Conservation (phyloP, 2,113 vertebrate genomes). For the Coregonus clupeaformis region DNA sequence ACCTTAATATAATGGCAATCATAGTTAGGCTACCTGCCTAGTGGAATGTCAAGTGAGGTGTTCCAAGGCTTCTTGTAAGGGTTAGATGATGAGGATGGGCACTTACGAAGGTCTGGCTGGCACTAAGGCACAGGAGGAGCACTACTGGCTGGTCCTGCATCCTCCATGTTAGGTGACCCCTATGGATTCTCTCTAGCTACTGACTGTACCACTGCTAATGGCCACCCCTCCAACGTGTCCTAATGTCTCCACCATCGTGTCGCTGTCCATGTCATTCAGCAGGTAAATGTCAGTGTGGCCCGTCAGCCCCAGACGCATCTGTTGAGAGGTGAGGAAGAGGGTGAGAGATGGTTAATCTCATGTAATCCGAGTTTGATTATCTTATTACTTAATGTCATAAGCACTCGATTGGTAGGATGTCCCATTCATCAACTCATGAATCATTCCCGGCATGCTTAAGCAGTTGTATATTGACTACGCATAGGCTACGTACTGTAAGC, state of each 20-base stretch:
- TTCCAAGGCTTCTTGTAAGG: neutral
- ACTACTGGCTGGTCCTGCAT: conserved; percentile 26
- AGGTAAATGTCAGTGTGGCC: conserved; percentile 81
- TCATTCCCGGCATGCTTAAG: too few relatives aligned
- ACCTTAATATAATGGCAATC: neutral
- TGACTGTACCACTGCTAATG: neutral
- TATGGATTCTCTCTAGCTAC: neutral
- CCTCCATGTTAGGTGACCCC: neutral
- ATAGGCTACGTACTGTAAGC: neutral
- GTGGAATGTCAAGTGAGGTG: conserved; percentile 1
- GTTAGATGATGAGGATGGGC: neutral
- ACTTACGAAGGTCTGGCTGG: neutral
- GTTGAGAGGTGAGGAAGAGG: conserved; percentile 29
- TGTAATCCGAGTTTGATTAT: neutral
- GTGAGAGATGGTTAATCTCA: neutral
- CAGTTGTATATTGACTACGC: conserved; percentile 27
- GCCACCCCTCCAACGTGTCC: neutral
- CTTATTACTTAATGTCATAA: neutral
- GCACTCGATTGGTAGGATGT: neutral
- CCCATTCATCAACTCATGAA: neutral
- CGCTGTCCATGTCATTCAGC: conserved; percentile 75
- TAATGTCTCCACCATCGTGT: conserved; percentile 48
- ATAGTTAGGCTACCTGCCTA: neutral
- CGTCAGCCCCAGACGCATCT: conserved; percentile 72
- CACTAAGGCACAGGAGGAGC: neutral